Evolutionary conservation across 2,113 vertebrate species (phyloP).

Genomic region (Arizona elegans): DNA sequence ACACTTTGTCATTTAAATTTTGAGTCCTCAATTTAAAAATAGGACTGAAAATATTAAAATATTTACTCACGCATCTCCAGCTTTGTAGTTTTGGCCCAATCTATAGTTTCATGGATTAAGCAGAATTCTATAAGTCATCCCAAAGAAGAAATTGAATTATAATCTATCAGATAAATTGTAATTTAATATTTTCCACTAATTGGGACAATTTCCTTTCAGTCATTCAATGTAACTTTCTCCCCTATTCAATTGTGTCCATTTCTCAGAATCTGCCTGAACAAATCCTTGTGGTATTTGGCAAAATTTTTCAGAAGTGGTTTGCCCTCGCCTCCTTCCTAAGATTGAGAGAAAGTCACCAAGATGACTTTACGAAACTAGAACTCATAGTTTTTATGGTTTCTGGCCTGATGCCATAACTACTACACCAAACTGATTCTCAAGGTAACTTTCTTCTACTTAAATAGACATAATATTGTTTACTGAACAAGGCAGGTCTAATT

Average conservation of each 20-base stretch:
- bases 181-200: not conserved
- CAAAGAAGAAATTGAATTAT: constrained; percentile 45
- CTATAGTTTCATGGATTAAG: not conserved
- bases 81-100: not conserved
- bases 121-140: not conserved
- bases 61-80: not conserved
- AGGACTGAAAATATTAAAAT: not conserved
- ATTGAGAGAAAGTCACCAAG: not conserved
- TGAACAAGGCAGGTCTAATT: not conserved
- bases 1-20: not conserved
- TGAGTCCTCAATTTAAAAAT: not conserved
- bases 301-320: too few species aligned
- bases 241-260: too few species aligned
- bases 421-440: not conserved
- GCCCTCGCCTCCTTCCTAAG: too few species aligned
- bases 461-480: not conserved
- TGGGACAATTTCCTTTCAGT: not conserved
- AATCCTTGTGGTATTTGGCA: too few species aligned
- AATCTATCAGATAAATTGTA: not conserved
- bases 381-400: not conserved
- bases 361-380: not conserved
- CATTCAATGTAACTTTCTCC: not conserved
- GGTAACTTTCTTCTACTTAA: not conserved
- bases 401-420: not conserved
- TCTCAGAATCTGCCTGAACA: too few species aligned